Conservation (phyloP, 1,140 invertebrate species). For the Bathynomus jamesi region DNA sequence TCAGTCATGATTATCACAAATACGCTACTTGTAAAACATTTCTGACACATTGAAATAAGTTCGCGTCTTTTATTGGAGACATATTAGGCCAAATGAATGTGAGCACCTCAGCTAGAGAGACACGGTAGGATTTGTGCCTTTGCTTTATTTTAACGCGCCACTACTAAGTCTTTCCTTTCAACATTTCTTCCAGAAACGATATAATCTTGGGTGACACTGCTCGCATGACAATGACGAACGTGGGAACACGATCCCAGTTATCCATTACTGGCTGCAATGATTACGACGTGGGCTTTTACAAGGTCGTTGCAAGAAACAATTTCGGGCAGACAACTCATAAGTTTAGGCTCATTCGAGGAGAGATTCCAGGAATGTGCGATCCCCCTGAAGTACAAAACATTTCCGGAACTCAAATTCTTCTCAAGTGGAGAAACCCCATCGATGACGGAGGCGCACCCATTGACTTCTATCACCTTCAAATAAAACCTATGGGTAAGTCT, state of each 20-base stretch:
- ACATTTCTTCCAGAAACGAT: slow-evolving; percentile 56
- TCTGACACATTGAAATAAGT: too few species aligned
- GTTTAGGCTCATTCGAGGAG: slow-evolving; percentile 51
- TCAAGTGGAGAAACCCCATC: slow-evolving; percentile 68
- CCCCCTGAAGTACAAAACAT: slow-evolving; percentile 71
- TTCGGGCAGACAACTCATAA: slow-evolving; percentile 48
- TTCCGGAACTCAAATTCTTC: slow-evolving; percentile 75
- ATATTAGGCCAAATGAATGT: too few species aligned
- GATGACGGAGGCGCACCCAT: slow-evolving; percentile 74
- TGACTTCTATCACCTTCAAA: slow-evolving; percentile 74
- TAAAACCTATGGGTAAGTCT: slow-evolving; percentile 50
- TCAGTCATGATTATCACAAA: too few species aligned
- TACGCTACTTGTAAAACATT: too few species aligned
- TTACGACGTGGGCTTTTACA: slow-evolving; percentile 86
- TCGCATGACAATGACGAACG: slow-evolving; percentile 64
- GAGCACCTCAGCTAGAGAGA: too few species aligned
- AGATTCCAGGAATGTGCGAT: slow-evolving; percentile 71
- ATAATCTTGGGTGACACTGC: slow-evolving; percentile 70
- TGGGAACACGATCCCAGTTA: slow-evolving; percentile 63
- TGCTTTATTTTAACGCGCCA: too few species aligned
- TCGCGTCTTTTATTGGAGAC: too few species aligned
- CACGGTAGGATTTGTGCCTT: too few species aligned
- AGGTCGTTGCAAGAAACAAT: slow-evolving; percentile 84
- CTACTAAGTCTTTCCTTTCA: too few species aligned
- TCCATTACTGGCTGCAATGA: slow-evolving; percentile 63